These are phyloP conservation scores for Morinoia aosen DNA, from an alignment of 2,888 invertebrate genomes.

Conservation along the genomic window DNA sequence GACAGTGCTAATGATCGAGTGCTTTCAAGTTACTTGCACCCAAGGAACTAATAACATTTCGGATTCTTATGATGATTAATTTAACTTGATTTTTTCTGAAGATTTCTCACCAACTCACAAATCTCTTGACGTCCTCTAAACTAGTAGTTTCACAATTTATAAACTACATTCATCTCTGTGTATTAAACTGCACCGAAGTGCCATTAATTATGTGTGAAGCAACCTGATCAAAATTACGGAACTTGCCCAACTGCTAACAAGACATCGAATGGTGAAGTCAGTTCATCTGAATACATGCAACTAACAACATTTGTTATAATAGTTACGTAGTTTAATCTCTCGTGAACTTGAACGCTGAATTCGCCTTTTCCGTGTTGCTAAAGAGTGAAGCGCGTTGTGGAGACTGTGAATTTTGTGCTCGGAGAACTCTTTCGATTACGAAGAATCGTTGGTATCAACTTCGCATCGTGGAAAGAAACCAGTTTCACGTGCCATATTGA, in stretches of 20 bases:
- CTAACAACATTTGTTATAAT: background rate
- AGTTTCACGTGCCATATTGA: background rate
- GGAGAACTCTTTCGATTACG: background rate
- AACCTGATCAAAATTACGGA: slow-evolving; percentile 12
- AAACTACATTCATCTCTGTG: slow-evolving; percentile 26
- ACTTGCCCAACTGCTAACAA: background rate
- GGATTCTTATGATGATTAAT: background rate
- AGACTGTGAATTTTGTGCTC: background rate
- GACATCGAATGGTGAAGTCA: background rate
- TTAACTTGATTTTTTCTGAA: background rate
- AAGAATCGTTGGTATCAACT: background rate
- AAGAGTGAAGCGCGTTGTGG: background rate
- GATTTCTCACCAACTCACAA: background rate
- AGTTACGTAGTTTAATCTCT: background rate
- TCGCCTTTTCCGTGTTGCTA: slow-evolving; percentile 12
- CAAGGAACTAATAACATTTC: background rate
- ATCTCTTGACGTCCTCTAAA: background rate
- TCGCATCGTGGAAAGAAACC: background rate
- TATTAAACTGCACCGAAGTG: slow-evolving; percentile 30
- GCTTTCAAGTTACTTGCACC: background rate
- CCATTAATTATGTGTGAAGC: slow-evolving; percentile 23
- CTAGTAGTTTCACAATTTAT: background rate
- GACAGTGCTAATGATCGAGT: background rate
- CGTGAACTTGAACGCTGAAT: background rate
- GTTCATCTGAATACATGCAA: background rate